Evolutionary conservation across 2,113 vertebrate genomes (phyloP).

Genomic region (Otis tarda): DNA sequence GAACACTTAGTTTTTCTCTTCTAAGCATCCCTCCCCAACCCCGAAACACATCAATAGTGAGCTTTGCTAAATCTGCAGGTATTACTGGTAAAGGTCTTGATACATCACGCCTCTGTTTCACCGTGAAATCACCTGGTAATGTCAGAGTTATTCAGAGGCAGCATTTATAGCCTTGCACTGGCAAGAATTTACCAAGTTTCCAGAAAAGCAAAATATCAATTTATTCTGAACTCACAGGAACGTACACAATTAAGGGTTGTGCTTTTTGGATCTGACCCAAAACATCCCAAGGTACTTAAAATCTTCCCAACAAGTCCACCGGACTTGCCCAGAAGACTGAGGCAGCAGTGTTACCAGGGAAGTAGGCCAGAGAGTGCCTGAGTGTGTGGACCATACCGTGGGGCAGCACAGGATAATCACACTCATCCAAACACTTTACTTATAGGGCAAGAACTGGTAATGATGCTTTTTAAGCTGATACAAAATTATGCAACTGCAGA

Average conservation of each 20-base stretch:
- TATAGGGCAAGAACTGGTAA: neutral
- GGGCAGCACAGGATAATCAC: neutral
- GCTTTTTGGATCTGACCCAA: neutral
- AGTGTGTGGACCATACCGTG: neutral
- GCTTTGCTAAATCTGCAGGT: neutral
- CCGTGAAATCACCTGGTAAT: neutral
- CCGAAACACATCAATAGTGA: neutral
- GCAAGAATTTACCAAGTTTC: neutral
- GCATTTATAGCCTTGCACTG: neutral
- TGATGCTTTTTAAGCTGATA: neutral
- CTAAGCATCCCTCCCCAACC: neutral
- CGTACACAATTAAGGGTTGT: fast-evolving
- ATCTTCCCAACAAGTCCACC: neutral
- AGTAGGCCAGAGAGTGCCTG: neutral
- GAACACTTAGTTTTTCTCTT: neutral
- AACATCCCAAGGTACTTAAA: neutral
- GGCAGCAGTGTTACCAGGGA: neutral
- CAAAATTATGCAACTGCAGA: neutral
- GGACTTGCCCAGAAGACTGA: neutral
- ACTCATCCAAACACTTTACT: neutral
- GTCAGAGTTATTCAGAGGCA: neutral
- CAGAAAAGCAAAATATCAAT: neutral
- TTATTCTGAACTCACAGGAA: neutral
- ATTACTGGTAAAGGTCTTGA: neutral
- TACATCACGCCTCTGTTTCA: neutral